phyloP scores from a whole-genome alignment of 1,140 invertebrate species.

The Drosophila mauritiana region DNA sequence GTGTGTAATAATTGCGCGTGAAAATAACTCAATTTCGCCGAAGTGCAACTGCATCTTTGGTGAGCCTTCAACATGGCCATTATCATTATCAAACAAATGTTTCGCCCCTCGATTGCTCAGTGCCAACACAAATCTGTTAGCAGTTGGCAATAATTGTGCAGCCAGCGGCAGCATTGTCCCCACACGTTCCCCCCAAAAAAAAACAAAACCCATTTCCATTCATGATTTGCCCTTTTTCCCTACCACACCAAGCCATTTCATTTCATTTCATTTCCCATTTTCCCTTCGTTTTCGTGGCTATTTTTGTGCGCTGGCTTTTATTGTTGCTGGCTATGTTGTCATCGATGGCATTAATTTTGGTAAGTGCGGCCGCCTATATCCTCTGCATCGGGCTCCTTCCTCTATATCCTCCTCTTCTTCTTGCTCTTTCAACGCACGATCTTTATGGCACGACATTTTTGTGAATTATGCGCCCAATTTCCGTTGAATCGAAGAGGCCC shows the following conservation, averaged over 20 bases:
- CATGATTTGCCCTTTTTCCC: conserved; percentile 67
- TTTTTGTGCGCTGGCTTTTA: conserved; percentile 72
- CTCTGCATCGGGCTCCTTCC: conserved; percentile 10
- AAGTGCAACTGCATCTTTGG: conserved; percentile 18
- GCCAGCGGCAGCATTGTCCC: conserved; percentile 64
- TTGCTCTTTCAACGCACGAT: conserved; percentile 38
- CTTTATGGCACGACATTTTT: conserved; percentile 77
- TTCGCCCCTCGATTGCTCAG: conserved; percentile 27
- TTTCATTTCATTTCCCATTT: conserved; percentile 21
- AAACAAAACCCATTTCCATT: conserved; percentile 1
- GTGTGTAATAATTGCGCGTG: conserved; percentile 46
- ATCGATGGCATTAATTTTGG: conserved; percentile 83
- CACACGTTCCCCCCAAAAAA: neutral
- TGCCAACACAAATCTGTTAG: conserved; percentile 83
- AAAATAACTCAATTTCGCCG: conserved; percentile 28
- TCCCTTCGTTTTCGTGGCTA: conserved; percentile 44
- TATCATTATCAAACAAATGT: conserved; percentile 78
- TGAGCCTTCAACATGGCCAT: conserved; percentile 66
- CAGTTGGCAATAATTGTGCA: conserved; percentile 83
- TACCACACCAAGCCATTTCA: neutral
- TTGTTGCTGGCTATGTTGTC: conserved; percentile 70
- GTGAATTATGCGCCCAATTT: conserved; percentile 83
- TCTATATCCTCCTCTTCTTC: conserved; percentile 16
- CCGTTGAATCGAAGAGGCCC: conserved; percentile 66
- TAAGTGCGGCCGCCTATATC: conserved; percentile 59